A percentile compares a stretch with the other conserved stretches of the same genome.
Conservation (phyloP, 2,888 invertebrate species). For the Hydropsyche betteni region DNA sequence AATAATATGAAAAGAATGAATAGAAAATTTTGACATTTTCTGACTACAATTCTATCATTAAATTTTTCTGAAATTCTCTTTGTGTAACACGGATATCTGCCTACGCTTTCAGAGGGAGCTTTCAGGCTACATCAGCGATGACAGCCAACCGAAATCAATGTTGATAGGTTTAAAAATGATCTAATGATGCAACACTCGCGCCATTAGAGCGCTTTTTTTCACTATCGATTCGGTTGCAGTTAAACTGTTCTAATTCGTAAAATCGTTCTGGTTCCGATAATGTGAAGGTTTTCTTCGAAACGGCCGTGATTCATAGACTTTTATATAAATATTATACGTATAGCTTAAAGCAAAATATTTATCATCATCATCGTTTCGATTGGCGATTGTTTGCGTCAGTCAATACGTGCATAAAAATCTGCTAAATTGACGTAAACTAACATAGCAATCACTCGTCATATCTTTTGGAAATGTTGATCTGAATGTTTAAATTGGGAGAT, state of each 20-base stretch:
- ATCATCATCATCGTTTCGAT: too few relatives aligned
- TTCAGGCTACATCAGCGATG: conserved; percentile 38
- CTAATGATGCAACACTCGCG: conserved; percentile 37
- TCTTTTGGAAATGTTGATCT: conserved; percentile 11
- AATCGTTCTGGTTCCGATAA: too few relatives aligned
- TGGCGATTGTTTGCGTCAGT: too few relatives aligned
- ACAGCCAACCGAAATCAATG: conserved; percentile 31
- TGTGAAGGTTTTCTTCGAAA: too few relatives aligned
- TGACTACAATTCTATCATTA: too few relatives aligned
- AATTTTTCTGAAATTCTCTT: conserved; percentile 6
- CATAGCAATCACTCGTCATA: conserved; percentile 27
- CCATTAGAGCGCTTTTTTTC: conserved; percentile 30
- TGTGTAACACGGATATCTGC: conserved; percentile 20
- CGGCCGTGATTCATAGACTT: too few relatives aligned
- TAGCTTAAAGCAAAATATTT: too few relatives aligned
- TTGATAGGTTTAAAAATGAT: conserved; percentile 37
- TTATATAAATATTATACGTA: too few relatives aligned
- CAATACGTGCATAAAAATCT: background rate
- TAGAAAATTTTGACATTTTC: too few relatives aligned
- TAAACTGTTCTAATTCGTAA: background rate
- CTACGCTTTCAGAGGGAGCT: conserved; percentile 21
- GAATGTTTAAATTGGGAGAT: background rate
- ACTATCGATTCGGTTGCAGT: background rate
- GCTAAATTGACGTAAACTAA: conserved; percentile 12
- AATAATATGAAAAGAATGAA: too few relatives aligned